phyloP scores from a whole-genome alignment of 1,140 invertebrate genomes.

The Protaetia brevitarsis region DNA sequence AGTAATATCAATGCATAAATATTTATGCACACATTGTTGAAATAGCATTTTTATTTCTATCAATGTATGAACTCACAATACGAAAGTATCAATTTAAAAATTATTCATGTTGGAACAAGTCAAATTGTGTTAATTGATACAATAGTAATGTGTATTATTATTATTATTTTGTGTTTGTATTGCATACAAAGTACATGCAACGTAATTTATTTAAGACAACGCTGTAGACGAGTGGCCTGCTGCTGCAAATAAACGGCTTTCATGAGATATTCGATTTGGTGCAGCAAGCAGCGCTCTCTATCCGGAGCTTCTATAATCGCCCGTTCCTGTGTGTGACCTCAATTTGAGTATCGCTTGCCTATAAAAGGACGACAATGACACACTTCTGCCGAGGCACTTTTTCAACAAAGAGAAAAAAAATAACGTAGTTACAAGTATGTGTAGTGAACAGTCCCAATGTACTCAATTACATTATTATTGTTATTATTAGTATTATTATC shows the following conservation, averaged over 20 bases:
- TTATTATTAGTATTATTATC: not conserved
- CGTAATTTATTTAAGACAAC: not conserved
- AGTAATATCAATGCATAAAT: too few relatives aligned
- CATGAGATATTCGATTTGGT: not conserved
- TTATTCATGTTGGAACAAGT: too few relatives aligned
- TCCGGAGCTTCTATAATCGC: not conserved
- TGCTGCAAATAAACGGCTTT: not conserved
- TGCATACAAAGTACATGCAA: not conserved
- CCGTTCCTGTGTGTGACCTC: conserved; percentile 8
- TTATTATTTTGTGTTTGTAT: too few relatives aligned
- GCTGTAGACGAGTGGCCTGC: not conserved
- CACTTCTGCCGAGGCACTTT: conserved; percentile 7
- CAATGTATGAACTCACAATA: too few relatives aligned
- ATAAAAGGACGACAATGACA: conserved; percentile 16
- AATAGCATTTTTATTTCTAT: too few relatives aligned
- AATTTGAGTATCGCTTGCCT: conserved; percentile 10
- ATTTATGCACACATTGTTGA: too few relatives aligned
- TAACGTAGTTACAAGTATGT: not conserved
- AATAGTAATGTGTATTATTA: too few relatives aligned
- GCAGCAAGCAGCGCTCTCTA: not conserved
- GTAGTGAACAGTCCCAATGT: not conserved
- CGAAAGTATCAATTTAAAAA: too few relatives aligned
- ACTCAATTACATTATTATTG: not conserved
- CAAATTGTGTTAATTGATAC: too few relatives aligned
- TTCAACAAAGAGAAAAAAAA: conserved; percentile 9